Evolutionary conservation across 1,140 invertebrate species (phyloP), one percentile per base, ranked within the genome.

Genomic region (Drosophila pseudoobscura): DNA sequence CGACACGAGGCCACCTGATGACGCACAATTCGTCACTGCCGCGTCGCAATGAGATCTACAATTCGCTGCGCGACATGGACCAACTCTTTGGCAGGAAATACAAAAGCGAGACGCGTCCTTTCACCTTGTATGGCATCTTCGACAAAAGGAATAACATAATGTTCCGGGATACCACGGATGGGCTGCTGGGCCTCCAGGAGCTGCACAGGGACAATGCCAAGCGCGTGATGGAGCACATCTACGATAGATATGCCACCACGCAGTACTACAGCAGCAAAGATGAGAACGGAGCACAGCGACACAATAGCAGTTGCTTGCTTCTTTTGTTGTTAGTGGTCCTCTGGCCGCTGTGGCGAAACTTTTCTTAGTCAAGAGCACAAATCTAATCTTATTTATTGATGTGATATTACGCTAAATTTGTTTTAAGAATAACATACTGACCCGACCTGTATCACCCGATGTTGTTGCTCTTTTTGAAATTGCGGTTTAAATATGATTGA

Each of bases 81-180:
- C 92, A 93, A 75, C 79, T 95, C 9, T 96, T 96, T 87, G 95
- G 95, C 53, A 93, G 93, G 75, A 92, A 92, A 43, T 93, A 93
- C 51, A 93, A 93, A 13, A 93, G 92, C 52, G 92, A 93, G 22
- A 94, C 92, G 0, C 92, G 92, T 7, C 92, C 94, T 13, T 95
- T 96, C 57, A 93, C 94, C 0, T 91, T 96, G 73, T 96, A 94
- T 72, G 95, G 94, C 0, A 79, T 92, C 6, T 96, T 93, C 65
- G 94, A 95, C 70, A 93, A 93, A 29, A 84, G 93, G 54, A 88
- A 87, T 17, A 92, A 95, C 78, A 90, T 96, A 2, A 88, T 96
- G 29, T 96, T 96, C 85, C 93, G 94, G n/a, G 95, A 94, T 83
- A 92, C 91, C n/a, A 95, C 94, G 0, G 92, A 92, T 59, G 92